Base-by-base conservation (phyloP, 2,888 invertebrate genomes). In the Parnassius orleans region DNA sequence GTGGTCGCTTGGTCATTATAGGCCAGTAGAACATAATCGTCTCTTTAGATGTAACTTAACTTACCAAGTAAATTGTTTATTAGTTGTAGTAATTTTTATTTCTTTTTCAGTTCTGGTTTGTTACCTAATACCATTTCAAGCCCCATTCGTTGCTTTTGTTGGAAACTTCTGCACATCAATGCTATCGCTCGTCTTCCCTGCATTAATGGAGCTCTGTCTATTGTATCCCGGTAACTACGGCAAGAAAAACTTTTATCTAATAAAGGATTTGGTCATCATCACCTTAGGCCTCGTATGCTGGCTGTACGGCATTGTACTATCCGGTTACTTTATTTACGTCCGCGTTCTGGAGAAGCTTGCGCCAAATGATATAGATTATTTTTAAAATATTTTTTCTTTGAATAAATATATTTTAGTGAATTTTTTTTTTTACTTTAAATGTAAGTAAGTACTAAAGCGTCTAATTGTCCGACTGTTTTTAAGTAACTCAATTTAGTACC, bases 121-220 rank as follows among this genome's bases (percentile, higher is more conserved):
- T 56, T 84, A 81, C 65, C 2, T 72, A 0, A 61, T 81, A 9
- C 85, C 86, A 3, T 80, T 80, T 52, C 87, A 87, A 82, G 84
- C 76, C 0, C 80, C 86, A 0, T 77, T 87, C 61, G 79, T 87
- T 1, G 82, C 86, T 0, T 84, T 87, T 57, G 82, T 84, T 10
- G 87, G 87, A 0, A 83, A 79, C 61, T 67, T 86, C 1, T 86
- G 85, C 14, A 47, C 47, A n/a, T 14, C 47, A 7, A n/a, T 47
- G n/a, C 47, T 47, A 9, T n/a, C 11, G 3, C 65, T 87, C 0
- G 79, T 87, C 0, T 87, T 83, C 59, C 87, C 87, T 0, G 82
- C 85, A 0, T 56, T 83, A 46, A 87, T 87, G 86, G 85, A 88
- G 46, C 41, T 86, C 1, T 70, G 83, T 55, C 69, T 87, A 7